These are phyloP conservation scores for Formica exsecta DNA, from an alignment of 1,140 invertebrate genomes.

Conservation along the genomic window DNA sequence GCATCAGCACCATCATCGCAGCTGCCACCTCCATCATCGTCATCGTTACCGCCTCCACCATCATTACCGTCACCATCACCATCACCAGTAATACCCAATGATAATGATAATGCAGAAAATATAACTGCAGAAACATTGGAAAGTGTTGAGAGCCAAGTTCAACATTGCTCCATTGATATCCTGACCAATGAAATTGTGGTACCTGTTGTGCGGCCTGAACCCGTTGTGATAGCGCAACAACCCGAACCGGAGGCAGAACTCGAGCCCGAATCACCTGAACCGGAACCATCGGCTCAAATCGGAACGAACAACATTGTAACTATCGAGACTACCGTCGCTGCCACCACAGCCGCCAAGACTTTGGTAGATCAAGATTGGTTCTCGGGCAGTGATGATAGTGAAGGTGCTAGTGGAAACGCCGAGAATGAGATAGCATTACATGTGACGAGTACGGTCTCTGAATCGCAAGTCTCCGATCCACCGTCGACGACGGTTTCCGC, in stretches of 20 bases:
- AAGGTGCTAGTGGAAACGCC: conserved; percentile 77
- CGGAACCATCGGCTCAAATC: conserved; percentile 62
- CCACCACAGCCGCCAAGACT: conserved; percentile 74
- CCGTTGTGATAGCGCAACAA: conserved; percentile 44
- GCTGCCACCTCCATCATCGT: conserved; percentile 22
- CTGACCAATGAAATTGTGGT: conserved; percentile 79
- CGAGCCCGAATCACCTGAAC: conserved; percentile 71
- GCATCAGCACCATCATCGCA: not conserved
- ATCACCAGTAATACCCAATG: conserved; percentile 20
- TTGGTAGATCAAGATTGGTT: conserved; percentile 85
- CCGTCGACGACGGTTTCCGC: conserved; percentile 54
- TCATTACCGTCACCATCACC: not conserved
- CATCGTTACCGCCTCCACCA: conserved; percentile 3
- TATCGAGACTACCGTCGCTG: conserved; percentile 31
- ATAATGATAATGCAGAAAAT: conserved; percentile 61
- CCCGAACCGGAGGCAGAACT: conserved; percentile 14
- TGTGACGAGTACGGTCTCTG: conserved; percentile 69
- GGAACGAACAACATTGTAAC: conserved; percentile 47
- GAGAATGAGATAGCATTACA: conserved; percentile 72
- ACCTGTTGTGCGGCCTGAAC: conserved; percentile 26
- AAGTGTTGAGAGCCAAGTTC: conserved; percentile 80
- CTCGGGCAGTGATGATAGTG: conserved; percentile 85
- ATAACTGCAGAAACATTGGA: conserved; percentile 66
- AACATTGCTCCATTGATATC: conserved; percentile 86
- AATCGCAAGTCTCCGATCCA: conserved; percentile 58